Conservation (phyloP, 2,888 invertebrate species). For the Caenorhabditis uteleia region DNA sequence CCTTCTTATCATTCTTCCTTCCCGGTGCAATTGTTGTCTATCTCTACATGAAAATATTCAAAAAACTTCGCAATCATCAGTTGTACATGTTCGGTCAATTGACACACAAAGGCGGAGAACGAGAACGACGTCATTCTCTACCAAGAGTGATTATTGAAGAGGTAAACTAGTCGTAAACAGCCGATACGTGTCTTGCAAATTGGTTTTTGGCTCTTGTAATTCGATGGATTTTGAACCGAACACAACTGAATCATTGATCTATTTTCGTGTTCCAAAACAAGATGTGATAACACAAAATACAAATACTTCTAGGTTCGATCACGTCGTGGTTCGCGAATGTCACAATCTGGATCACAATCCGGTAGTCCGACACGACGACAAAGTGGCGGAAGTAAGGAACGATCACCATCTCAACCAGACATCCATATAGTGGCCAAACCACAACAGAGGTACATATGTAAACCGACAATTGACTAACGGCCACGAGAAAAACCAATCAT, state of each 20-base stretch:
- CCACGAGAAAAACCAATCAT: too few relatives aligned
- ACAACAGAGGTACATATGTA: conserved; percentile 56
- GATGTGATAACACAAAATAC: too few relatives aligned
- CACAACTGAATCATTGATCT: neutral
- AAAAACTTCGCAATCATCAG: conserved; percentile 54
- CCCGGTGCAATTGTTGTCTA: conserved; percentile 58
- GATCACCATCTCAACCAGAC: conserved; percentile 59
- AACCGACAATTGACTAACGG: neutral
- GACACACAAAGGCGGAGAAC: conserved; percentile 34
- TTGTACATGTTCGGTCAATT: conserved; percentile 58
- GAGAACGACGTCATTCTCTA: conserved; percentile 45
- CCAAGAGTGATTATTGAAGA: conserved; percentile 61
- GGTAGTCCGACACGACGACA: conserved; percentile 53
- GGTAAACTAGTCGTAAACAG: too few relatives aligned
- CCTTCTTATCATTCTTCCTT: conserved; percentile 58
- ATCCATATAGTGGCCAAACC: conserved; percentile 51
- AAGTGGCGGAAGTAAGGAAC: conserved; percentile 48
- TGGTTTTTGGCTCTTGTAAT: neutral
- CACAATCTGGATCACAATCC: conserved; percentile 51
- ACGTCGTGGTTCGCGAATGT: conserved; percentile 54
- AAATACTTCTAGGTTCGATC: conserved; percentile 48
- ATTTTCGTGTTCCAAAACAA: conserved; percentile 1
- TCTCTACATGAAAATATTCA: conserved; percentile 59
- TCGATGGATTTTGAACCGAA: neutral
- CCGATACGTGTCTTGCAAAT: neutral